A percentile compares a stretch with the other conserved stretches of the same genome.
These are phyloP conservation scores for Andrena bucephala DNA, from an alignment of 2,888 invertebrate genomes.

Conservation along the genomic window DNA sequence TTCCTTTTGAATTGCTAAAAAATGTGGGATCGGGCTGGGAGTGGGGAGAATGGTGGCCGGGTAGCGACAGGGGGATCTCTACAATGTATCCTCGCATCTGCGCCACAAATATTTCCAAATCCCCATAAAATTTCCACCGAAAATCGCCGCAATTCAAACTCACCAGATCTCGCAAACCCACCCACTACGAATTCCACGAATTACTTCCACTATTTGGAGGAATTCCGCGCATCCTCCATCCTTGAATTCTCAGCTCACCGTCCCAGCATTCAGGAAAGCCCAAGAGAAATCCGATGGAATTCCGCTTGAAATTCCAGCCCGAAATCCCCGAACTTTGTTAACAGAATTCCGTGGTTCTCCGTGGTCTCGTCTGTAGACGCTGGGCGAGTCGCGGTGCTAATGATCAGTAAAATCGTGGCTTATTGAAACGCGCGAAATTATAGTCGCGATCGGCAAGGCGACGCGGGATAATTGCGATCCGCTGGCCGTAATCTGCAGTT, in stretches of 20 bases:
- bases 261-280: background rate
- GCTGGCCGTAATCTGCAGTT: slow-evolving; percentile 74
- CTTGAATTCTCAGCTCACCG: background rate
- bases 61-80: background rate
- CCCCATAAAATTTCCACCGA: too few species aligned
- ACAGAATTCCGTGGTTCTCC: background rate
- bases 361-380: slow-evolving; percentile 3
- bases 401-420: slow-evolving; percentile 79
- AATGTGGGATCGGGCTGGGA: background rate
- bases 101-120: too few species aligned
- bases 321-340: background rate
- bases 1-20: slow-evolving; percentile 61
- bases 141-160: too few species aligned
- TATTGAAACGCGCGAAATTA: slow-evolving; percentile 82
- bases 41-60: background rate
- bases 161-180: too few species aligned
- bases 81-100: too few species aligned
- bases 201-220: background rate
- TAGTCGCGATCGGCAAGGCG: slow-evolving; percentile 56
- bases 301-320: background rate
- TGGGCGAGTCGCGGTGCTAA: slow-evolving; percentile 67
- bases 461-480: slow-evolving; percentile 79
- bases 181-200: background rate
- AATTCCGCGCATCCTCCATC: background rate
- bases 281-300: background rate